phyloP scores from a whole-genome alignment of 2,888 invertebrate species.

The Caradrina kadenii region DNA sequence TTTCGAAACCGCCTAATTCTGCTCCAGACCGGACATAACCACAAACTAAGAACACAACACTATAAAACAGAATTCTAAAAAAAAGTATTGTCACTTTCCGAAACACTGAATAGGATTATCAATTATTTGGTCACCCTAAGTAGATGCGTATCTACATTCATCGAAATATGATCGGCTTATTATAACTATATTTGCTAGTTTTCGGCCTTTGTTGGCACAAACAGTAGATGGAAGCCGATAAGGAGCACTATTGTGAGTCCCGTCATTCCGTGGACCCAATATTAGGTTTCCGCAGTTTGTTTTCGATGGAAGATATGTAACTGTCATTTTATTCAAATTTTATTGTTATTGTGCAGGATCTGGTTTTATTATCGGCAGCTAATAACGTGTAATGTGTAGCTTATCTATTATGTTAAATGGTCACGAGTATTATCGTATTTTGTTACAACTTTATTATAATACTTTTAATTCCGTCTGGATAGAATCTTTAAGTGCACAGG shows the following conservation, averaged over 20 bases:
- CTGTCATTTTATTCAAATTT: constrained; percentile 72
- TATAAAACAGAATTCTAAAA: constrained; percentile 67
- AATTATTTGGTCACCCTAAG: constrained; percentile 84
- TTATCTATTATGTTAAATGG: constrained; percentile 15
- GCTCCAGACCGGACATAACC: constrained; percentile 62
- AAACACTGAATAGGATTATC: constrained; percentile 80
- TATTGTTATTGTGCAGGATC: constrained; percentile 56
- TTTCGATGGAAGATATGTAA: constrained; percentile 77
- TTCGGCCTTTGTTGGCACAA: constrained; percentile 75
- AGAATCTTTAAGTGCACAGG: constrained; percentile 4
- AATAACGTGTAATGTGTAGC: constrained; percentile 45
- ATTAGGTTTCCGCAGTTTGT: constrained; percentile 80
- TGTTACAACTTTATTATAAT: constrained; percentile 24
- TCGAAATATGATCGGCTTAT: constrained; percentile 87
- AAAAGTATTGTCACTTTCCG: constrained; percentile 74
- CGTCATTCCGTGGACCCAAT: constrained; percentile 57
- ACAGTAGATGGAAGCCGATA: constrained; percentile 67
- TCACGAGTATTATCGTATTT: constrained; percentile 11
- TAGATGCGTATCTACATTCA: constrained; percentile 77
- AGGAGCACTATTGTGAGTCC: constrained; percentile 61
- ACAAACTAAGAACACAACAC: constrained; percentile 66
- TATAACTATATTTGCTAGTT: constrained; percentile 88
- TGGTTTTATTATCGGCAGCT: constrained; percentile 49
- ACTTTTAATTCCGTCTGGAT: constrained; percentile 6
- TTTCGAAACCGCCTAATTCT: constrained; percentile 52